phyloP scores from a whole-genome alignment of 2,113 vertebrate species.

The Anoplopoma fimbria region DNA sequence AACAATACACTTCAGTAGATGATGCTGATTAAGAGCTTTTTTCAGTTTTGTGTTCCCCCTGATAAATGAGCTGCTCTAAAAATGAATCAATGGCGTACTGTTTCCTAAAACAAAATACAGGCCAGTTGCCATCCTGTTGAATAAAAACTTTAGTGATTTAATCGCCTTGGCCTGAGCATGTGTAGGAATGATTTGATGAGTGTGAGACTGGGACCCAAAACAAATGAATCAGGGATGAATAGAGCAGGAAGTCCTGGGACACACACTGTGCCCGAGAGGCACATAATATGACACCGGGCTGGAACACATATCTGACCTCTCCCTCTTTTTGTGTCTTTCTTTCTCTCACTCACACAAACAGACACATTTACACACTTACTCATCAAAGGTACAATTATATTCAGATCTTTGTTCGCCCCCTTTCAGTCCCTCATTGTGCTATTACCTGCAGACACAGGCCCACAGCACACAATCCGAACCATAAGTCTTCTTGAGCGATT shows the following conservation, averaged over 20 bases:
- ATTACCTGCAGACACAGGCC: conserved; percentile 37
- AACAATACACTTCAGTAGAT: conserved; percentile 52
- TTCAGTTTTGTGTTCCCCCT: conserved; percentile 37
- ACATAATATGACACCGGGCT: conserved; percentile 61
- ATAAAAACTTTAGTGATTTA: conserved; percentile 43
- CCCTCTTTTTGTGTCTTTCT: conserved; percentile 46
- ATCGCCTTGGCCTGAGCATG: conserved; percentile 2
- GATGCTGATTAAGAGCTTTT: conserved; percentile 35
- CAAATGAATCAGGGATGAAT: conserved; percentile 69
- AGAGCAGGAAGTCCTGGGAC: conserved; percentile 52
- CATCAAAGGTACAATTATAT: conserved; percentile 53
- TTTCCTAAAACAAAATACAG: conserved; percentile 52
- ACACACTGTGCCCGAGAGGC: conserved; percentile 34
- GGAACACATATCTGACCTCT: conserved; percentile 57
- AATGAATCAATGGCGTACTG: conserved; percentile 53
- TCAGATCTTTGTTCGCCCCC: conserved; percentile 30
- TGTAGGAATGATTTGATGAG: conserved; percentile 44
- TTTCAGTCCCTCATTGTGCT: conserved; percentile 29
- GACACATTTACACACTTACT: conserved; percentile 32
- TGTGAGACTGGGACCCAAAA: conserved; percentile 50
- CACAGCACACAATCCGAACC: conserved; percentile 14
- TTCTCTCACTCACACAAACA: conserved; percentile 17
- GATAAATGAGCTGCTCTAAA: conserved; percentile 54
- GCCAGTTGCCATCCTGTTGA: conserved; percentile 31
- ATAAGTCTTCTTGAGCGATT: conserved; percentile 38